Base-by-base conservation (phyloP, 2,113 vertebrate species). In the Macheiramphus alcinus region DNA sequence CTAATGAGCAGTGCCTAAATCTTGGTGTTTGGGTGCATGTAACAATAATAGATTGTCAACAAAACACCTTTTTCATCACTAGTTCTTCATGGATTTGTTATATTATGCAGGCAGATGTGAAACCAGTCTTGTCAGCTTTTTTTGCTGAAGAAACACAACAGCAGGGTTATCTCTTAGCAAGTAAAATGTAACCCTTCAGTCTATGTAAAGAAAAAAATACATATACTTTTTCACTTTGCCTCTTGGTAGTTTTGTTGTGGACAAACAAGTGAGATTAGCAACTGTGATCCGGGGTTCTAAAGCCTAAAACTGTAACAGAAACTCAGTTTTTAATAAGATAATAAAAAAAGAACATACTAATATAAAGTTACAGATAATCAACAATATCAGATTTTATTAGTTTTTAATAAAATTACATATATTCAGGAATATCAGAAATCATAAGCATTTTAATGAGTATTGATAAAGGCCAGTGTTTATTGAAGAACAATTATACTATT, bases 21-120 rank as follows among this genome's bases (percentile, higher is more conserved):
- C 84, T 86, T 90, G 81, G 74, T 95, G 94, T 96, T 97, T 97
- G 95, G 91, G 95, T 96, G 95, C 81, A 19, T 95, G 88, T 91
- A 90, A 93, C 79, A 86, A 94, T 83, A 91, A 95, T 32, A 91
- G 70, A 87, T 93, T 94, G 94, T 88, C 91, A 96, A 91, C 87
- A 96, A 91, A 93, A 32, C 87, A 85, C 53, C 71, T 76, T 96
- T 96, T 96, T 95, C 81, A 78, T 97, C 89, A 86, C 90, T 87
- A 61, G 45, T 91, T 90, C 87, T 95, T 94, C 71, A 72, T 93
- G 79, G 50, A 22, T 86, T 95, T 50, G 65, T 88, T 95, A 32
- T 50, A 88, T 82, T 95, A 94, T 94, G 84, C 93, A 96, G 84
- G 55, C 93, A 95, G 93, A 97, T 95, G 94, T 95, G 94, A 96